These are phyloP conservation scores for Indicator maculatus DNA, from an alignment of 2,113 vertebrate species.

Conservation along the genomic window DNA sequence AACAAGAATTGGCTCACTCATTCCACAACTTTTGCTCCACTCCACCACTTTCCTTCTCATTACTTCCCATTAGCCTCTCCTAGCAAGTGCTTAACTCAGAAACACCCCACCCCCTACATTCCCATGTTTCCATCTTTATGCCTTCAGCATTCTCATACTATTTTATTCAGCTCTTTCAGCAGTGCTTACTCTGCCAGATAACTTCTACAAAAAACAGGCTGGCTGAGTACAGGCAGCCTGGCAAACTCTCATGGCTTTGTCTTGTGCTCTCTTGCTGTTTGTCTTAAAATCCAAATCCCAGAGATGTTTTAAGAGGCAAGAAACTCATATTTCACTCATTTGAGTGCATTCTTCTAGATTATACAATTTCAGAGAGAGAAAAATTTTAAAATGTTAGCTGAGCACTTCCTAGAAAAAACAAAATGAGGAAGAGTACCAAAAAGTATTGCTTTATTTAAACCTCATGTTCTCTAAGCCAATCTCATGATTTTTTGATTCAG, in stretches of 20 bases:
- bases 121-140: constrained; percentile 41
- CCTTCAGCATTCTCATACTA: constrained; percentile 6
- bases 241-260: not conserved
- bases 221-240: not conserved
- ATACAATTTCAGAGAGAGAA: constrained; percentile 22
- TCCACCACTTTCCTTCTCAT: constrained; percentile 38
- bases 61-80: constrained; percentile 40
- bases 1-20: constrained; percentile 64
- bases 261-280: not conserved
- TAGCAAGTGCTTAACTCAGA: constrained; percentile 40
- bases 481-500: not conserved
- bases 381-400: constrained; percentile 19
- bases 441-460: not conserved
- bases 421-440: not conserved
- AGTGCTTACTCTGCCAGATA: not conserved
- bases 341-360: not conserved
- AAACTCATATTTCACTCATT: not conserved
- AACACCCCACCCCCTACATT: constrained; percentile 37
- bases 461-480: not conserved
- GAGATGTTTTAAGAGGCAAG: not conserved
- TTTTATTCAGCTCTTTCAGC: constrained; percentile 45
- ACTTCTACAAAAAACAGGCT: constrained; percentile 29
- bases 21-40: constrained; percentile 40
- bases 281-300: constrained; percentile 21
- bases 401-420: constrained; percentile 3